Evolutionary conservation across 2,888 invertebrate species (phyloP), one percentile per base, ranked within the genome.

Genomic region (Acleris sparsana): DNA sequence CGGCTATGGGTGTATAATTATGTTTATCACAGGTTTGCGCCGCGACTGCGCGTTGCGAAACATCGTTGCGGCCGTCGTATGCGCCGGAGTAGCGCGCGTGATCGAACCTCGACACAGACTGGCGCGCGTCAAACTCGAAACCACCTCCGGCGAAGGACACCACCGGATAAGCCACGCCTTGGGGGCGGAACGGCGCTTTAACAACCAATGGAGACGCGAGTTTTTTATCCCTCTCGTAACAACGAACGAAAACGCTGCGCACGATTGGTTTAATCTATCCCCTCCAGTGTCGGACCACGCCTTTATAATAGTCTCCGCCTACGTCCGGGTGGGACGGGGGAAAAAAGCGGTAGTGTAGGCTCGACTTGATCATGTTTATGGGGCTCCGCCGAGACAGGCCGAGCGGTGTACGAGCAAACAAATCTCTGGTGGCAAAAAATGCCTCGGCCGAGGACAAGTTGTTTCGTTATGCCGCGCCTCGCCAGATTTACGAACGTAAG

Each of bases 381-480:
- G 89, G 88, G 88, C 89, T 90, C 87, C 87, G 87, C 82, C 86
- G 90, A 89, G 89, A 88, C 89, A 88, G 88, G 86, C 86, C 84
- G 84, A 85, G 85, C 85, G 79, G 84, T 83, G 85, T 86, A 79
- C 84, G 84, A 76, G 79, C 86, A 87, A 92, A 91, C 92, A 92
- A 92, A 93, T 91, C 91, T 92, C 85, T 88, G 84, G 87, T 85
- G 88, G 90, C 88, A 91, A 93, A 92, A 93, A 92, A 92, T 87
- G 85, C 83, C 86, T 84, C 82, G 84, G 80, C 82, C 80, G 84
- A 80, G 83, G 88, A 92, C 92, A 91, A 90, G 89, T 87, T 89
- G 89, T 92, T 89, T 86, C 86, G 87, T 72, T 72, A 71, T 71
- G 63, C 72, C 64, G 69, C 69, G 65, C 89, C 87, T 87, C 86